Base-by-base conservation (phyloP, 2,797 vertebrate species). In the Crypturellus tataupa region DNA sequence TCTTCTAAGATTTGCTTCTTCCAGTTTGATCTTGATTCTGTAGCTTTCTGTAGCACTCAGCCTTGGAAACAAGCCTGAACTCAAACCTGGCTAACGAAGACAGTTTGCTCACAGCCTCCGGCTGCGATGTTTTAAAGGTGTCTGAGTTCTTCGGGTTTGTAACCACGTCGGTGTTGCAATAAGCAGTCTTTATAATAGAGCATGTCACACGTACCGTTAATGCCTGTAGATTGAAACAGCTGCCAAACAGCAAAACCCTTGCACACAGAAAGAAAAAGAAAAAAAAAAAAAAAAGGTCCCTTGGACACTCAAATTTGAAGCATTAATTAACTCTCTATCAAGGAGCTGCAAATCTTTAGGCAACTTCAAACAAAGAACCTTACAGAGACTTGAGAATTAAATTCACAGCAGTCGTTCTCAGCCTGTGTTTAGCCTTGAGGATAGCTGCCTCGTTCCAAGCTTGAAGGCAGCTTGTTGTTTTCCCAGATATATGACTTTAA, bases 251-350 rank as follows among this genome's bases (percentile, higher is more conserved):
- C 33, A 68, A 71, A 92, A 59, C 21, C 44, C 15, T 13, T 44
- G 37, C 37, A 31, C 39, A 27, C 47, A 80, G 60, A 79, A 86
- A 95, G 84, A 82, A 95, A 79, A 86, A 95, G 84, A 82, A 95
- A 86, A 84, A 95, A 84, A 82, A 95, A 82, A 95, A 86, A 84
- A 95, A 84, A 82, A 95, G 84, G 80, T 46, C 42, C 76, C 59
- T 40, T 2, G 1, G 63, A 81, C 2, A 1, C 31, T 80, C 42
- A n/a, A 18, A 85, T 69, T 40, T 69, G 47, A 60, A 76, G 21
- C 15, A 80, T 84, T 53, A 83, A 62, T 90, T 69, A 63, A 20
- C 78, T 87, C 15, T 63, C 5, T 76, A 2, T 76, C 63, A 76
- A 23, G 24, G 49, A 82, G 7, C 13, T 68, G n/a, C 42, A 80